A percentile compares a stretch with the other conserved stretches of the same genome.
Conservation (phyloP, 2,113 vertebrate genomes). For the Plectropomus leopardus region DNA sequence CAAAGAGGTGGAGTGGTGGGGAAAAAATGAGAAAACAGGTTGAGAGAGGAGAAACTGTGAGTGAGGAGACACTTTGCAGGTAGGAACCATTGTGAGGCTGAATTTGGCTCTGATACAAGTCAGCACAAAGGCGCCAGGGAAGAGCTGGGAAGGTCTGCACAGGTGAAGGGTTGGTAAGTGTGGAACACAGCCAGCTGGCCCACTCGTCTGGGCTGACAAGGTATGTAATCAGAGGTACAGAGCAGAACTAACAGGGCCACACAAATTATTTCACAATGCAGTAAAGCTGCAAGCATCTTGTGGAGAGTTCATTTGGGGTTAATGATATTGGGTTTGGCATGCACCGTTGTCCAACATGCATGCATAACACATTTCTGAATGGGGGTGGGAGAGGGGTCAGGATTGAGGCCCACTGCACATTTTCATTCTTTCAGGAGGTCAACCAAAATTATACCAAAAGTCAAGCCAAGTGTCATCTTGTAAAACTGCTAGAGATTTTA, state of each 20-base stretch:
- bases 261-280: conserved; percentile 29
- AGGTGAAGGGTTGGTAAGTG: conserved; percentile 48
- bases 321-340: conserved; percentile 17
- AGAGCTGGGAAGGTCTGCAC: conserved; percentile 23
- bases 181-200: conserved; percentile 64
- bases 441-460: conserved; percentile 48
- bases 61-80: conserved; percentile 51
- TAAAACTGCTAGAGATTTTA: background rate
- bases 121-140: conserved; percentile 32
- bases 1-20: conserved; percentile 43
- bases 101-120: conserved; percentile 44
- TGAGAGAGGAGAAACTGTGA: conserved; percentile 21
- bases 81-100: conserved; percentile 36
- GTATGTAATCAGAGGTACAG: conserved; percentile 47
- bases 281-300: conserved; percentile 6
- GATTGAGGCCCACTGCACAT: conserved; percentile 22
- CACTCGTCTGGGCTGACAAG: conserved; percentile 52
- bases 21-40: conserved; percentile 33
- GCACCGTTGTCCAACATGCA: conserved; percentile 35
- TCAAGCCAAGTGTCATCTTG: background rate
- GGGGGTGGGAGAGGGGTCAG: background rate
- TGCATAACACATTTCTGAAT: conserved; percentile 22
- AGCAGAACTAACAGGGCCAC: conserved; percentile 18
- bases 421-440: conserved; percentile 43
- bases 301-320: conserved; percentile 16